These are phyloP conservation scores for Ctenopoma kingsleyae DNA, from an alignment of 2,797 vertebrate genomes.

Conservation along the genomic window DNA sequence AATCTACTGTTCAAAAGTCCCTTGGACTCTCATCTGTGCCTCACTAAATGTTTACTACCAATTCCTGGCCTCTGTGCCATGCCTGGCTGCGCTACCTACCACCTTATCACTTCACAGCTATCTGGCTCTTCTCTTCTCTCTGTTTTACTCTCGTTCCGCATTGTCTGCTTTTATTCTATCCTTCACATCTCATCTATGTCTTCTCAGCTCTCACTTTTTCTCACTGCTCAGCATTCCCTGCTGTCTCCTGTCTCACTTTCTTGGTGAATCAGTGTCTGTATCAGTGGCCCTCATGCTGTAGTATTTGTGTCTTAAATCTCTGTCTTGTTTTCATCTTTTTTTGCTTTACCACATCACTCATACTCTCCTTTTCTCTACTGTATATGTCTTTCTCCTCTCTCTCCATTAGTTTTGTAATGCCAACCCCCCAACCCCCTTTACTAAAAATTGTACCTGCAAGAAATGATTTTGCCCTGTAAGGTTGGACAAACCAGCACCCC, in stretches of 20 bases:
- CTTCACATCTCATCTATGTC: constrained; percentile 55
- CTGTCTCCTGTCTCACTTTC: constrained; percentile 6
- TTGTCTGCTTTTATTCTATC: constrained; percentile 54
- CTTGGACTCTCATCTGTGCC: constrained; percentile 63
- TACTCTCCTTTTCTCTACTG: constrained; percentile 6
- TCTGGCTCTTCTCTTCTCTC: constrained; percentile 37
- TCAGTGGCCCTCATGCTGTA: constrained; percentile 24
- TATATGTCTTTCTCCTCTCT: constrained; percentile 9
- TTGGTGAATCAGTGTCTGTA: constrained; percentile 29
- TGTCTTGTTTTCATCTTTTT: constrained; percentile 20
- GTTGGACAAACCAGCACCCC: constrained; percentile 51
- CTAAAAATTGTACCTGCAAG: constrained; percentile 38
- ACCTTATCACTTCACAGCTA: constrained; percentile 54
- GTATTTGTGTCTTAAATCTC: constrained; percentile 21
- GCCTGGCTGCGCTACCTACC: constrained; percentile 42
- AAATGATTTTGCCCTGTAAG: constrained; percentile 54
- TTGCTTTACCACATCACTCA: constrained; percentile 12
- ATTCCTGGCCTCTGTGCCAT: constrained; percentile 48
- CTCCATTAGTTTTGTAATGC: constrained; percentile 19
- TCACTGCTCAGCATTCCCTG: background rate
- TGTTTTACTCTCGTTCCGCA: constrained; percentile 57
- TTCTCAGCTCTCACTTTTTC: constrained; percentile 42
- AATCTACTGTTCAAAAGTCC: constrained; percentile 68
- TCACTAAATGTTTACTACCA: constrained; percentile 77
- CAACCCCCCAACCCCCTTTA: constrained; percentile 10